Evolutionary conservation across 2,888 invertebrate species (phyloP), one percentile per base, ranked within the genome.

Genomic region (Antheraea assamensis): DNA sequence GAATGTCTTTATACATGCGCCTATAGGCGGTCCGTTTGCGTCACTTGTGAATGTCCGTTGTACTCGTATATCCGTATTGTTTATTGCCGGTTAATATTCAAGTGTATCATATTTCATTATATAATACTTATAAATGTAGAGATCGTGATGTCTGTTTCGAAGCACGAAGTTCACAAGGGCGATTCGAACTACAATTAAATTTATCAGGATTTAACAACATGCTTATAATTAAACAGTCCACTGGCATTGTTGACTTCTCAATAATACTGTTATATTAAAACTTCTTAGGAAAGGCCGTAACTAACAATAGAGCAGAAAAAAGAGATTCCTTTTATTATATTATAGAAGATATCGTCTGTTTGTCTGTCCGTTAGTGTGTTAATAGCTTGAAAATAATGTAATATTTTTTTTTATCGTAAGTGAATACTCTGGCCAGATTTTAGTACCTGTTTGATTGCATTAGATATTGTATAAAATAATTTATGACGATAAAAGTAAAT

Each of bases 1-100:
- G 74, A 76, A 76, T 76, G 78, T 79, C 76, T 78, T 76, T 79
- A 79, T 80, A 77, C 80, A 82, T 82, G 81, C 86, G n/a, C n/a
- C n/a, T n/a, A n/a, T n/a, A n/a, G n/a, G n/a, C 70, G 75, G 75
- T 76, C 74, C 77, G 83, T 80, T 88, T 88, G 82, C 88, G 88
- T 87, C 87, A 88, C 80, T 81, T 80, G 83, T 82, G 81, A 84
- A 87, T 85, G 10, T 58, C 58, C 24, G n/a, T 58, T n/a, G n/a
- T n/a, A n/a, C n/a, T n/a, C n/a, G n/a, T 21, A 13, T 58, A 58
- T 58, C n/a, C 58, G 21, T 58, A 21, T 21, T 58, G 24, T 58
- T 58, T n/a, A 13, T 13, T 42, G 13, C 13, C 13, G n/a, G 42
- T 42, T 42, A 13, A 42, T 42, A 42, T 42, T 42, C 10, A 42